Evolutionary conservation across 1,140 invertebrate species (phyloP).

Genomic region (Pinna nobilis): DNA sequence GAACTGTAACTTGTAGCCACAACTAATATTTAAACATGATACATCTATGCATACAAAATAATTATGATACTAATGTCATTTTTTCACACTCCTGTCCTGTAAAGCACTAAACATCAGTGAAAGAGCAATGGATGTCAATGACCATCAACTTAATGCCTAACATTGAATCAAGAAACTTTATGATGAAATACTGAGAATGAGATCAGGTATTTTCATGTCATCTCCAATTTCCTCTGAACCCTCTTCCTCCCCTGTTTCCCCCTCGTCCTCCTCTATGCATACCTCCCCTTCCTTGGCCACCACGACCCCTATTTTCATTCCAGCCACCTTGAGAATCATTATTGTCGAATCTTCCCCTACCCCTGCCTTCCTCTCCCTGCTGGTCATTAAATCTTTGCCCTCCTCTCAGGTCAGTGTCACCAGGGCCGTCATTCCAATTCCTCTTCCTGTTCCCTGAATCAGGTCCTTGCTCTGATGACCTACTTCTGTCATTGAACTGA

Average conservation of each 20-base stretch:
- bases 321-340: constrained; percentile 35
- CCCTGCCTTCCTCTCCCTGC: constrained; percentile 39
- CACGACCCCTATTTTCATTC: constrained; percentile 36
- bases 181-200: no score
- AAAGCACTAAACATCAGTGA: no score
- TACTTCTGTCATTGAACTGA: constrained; percentile 20
- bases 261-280: constrained; percentile 21
- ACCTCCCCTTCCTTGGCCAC: constrained; percentile 40
- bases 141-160: no score
- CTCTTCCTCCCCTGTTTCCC: constrained; percentile 32
- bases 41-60: no score
- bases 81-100: no score
- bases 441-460: constrained; percentile 30
- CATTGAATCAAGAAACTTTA: no score
- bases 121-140: no score
- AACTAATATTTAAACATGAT: no score
- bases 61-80: no score
- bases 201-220: no score
- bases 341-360: constrained; percentile 36
- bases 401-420: constrained; percentile 34
- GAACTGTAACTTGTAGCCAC: no score
- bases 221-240: constrained; percentile 12
- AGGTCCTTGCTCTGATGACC: constrained; percentile 11
- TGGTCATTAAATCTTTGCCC: constrained; percentile 16
- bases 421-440: constrained; percentile 37